Conservation (phyloP, 1,140 invertebrate species). For the Trissolcus basalis region DNA sequence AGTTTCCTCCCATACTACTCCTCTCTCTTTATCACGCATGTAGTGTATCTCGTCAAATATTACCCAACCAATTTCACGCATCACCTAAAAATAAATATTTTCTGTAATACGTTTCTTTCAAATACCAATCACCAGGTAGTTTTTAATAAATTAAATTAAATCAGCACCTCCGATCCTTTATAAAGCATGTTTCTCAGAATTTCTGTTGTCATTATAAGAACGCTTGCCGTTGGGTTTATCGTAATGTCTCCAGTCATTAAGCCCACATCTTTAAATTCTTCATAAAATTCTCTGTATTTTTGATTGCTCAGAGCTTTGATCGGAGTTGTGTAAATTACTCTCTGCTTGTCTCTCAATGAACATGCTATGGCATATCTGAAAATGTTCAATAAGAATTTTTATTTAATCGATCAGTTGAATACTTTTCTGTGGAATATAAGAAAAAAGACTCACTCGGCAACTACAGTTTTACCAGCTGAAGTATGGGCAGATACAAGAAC, state of each 20-base stretch:
- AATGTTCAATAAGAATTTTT: neutral
- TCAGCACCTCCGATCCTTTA: constrained; percentile 92
- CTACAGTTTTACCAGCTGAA: constrained; percentile 93
- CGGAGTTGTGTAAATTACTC: constrained; percentile 99
- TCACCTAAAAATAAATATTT: constrained; percentile 79
- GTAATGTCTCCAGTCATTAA: constrained; percentile 99
- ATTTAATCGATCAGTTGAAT: constrained; percentile 11
- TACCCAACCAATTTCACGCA: constrained; percentile 99
- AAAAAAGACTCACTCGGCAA: constrained; percentile 91
- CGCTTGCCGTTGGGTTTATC: constrained; percentile 97
- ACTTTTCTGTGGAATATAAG: neutral
- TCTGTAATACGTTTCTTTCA: too few species aligned
- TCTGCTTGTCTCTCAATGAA: constrained; percentile 82
- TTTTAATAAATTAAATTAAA: too few species aligned
- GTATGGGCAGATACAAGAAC: constrained; percentile 99
- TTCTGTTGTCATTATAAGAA: constrained; percentile 99
- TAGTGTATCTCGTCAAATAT: constrained; percentile 99
- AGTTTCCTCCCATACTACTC: constrained; percentile 99
- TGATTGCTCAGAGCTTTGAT: constrained; percentile 99
- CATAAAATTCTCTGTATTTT: constrained; percentile 98
- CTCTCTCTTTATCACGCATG: constrained; percentile 99
- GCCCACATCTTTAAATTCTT: constrained; percentile 98
- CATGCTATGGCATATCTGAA: constrained; percentile 84
- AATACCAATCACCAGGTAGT: too few species aligned
- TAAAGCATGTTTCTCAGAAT: constrained; percentile 99